Conservation (phyloP, 2,888 invertebrate species). For the Autographa pulchrina region DNA sequence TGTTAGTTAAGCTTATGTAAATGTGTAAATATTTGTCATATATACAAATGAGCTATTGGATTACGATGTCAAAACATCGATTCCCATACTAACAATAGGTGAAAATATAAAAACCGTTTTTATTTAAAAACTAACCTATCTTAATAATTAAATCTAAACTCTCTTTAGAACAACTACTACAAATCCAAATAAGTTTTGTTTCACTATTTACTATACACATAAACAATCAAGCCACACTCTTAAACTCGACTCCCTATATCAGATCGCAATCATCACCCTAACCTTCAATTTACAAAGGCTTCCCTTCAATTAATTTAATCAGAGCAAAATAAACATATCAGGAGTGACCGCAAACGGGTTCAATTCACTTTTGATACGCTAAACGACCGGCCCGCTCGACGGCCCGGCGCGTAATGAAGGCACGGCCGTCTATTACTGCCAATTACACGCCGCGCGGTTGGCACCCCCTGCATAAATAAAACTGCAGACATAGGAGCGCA, state of each 20-base stretch:
- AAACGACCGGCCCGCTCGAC: slow-evolving; percentile 56
- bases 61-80: too few relatives aligned
- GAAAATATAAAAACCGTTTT: too few relatives aligned
- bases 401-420: slow-evolving; percentile 65
- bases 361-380: slow-evolving; percentile 66
- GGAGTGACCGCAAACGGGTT: slow-evolving; percentile 46
- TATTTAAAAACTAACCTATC: too few relatives aligned
- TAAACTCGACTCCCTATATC: background rate
- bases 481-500: slow-evolving; percentile 41
- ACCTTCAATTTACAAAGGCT: slow-evolving; percentile 53
- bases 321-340: slow-evolving; percentile 59
- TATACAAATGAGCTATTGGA: background rate
- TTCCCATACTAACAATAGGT: too few relatives aligned
- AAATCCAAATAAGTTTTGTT: too few relatives aligned
- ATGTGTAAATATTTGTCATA: background rate
- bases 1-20: background rate
- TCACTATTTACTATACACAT: too few relatives aligned
- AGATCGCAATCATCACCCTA: slow-evolving; percentile 44
- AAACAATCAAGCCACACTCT: background rate
- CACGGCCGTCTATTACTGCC: slow-evolving; percentile 70
- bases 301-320: slow-evolving; percentile 57
- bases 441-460: slow-evolving; percentile 71
- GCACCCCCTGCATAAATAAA: slow-evolving; percentile 77
- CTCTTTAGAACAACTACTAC: too few relatives aligned
- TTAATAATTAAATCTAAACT: too few relatives aligned